A percentile compares a stretch with the other conserved stretches of the same genome.
Evolutionary conservation across 2,797 vertebrate species (phyloP).

Genomic region (Danio albolineatus): DNA sequence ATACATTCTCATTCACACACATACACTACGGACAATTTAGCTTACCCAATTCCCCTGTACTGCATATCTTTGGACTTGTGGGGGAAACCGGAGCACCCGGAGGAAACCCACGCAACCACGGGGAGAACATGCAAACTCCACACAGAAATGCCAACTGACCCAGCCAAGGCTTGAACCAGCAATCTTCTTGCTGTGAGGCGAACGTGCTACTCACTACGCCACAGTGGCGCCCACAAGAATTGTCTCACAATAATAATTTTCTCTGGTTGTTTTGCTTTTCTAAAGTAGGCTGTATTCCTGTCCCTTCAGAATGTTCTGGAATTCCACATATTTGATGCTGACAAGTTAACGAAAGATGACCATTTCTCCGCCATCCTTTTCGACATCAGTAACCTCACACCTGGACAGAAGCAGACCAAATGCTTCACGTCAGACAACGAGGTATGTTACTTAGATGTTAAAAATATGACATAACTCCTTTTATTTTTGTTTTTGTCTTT

Average conservation of each 20-base stretch:
- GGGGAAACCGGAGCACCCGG: too few species aligned
- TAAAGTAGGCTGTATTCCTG: not conserved
- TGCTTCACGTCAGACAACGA: constrained; percentile 75
- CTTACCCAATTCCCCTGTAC: too few species aligned
- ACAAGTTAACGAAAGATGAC: constrained; percentile 76
- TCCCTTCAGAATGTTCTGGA: constrained; percentile 82
- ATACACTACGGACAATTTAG: too few species aligned
- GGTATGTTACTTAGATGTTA: constrained; percentile 59
- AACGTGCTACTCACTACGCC: too few species aligned
- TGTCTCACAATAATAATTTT: not conserved
- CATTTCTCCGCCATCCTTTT: constrained; percentile 76
- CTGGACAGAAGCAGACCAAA: constrained; percentile 72
- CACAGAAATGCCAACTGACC: too few species aligned
- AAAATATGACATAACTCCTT: not conserved
- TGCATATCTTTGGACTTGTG: too few species aligned
- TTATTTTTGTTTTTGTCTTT: constrained; percentile 35
- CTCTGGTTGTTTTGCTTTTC: not conserved
- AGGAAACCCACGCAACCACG: too few species aligned
- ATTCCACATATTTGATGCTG: constrained; percentile 83
- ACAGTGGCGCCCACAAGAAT: too few species aligned
- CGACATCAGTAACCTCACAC: constrained; percentile 78
- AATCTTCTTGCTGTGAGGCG: too few species aligned
- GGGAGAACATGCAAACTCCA: too few species aligned
- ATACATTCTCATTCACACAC: too few species aligned
- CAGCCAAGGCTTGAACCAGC: too few species aligned